Evolutionary conservation across 2,888 invertebrate genomes (phyloP).

Genomic region (Oegoconia quadripuncta): DNA sequence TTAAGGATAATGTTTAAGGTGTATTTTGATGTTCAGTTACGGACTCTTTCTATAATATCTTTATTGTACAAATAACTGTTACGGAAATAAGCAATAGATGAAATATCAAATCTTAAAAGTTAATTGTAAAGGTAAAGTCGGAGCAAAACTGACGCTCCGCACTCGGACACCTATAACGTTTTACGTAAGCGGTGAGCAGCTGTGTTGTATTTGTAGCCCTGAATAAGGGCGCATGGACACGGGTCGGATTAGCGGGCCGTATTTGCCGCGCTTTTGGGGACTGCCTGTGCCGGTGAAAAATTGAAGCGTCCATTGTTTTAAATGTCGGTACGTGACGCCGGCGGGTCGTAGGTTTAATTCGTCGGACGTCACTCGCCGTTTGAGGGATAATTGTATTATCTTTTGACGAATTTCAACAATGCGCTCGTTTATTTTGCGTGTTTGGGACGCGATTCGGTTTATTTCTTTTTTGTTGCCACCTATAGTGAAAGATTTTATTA

Average conservation of each 20-base stretch:
- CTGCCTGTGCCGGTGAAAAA: constrained; percentile 63
- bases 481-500: not conserved
- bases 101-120: too few relatives aligned
- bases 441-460: not conserved
- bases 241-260: constrained; percentile 53
- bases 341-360: constrained; percentile 35
- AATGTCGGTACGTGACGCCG: constrained; percentile 62
- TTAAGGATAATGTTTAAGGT: too few relatives aligned
- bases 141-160: too few relatives aligned
- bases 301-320: constrained; percentile 73
- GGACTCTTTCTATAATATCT: too few relatives aligned
- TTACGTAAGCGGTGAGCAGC: too few relatives aligned
- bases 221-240: constrained; percentile 34
- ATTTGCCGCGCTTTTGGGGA: constrained; percentile 37
- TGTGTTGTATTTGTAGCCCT: constrained; percentile 4
- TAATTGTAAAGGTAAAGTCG: too few relatives aligned
- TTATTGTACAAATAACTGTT: too few relatives aligned
- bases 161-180: too few relatives aligned
- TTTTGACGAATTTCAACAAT: constrained; percentile 35
- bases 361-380: constrained; percentile 29
- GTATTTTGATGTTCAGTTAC: too few relatives aligned
- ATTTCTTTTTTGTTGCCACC: not conserved
- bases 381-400: constrained; percentile 41
- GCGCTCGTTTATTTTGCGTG: constrained; percentile 21
- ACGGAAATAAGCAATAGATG: too few relatives aligned